Evolutionary conservation across 2,113 vertebrate genomes (phyloP), one percentile per base, ranked within the genome.

Genomic region (Daubentonia madagascariensis): DNA sequence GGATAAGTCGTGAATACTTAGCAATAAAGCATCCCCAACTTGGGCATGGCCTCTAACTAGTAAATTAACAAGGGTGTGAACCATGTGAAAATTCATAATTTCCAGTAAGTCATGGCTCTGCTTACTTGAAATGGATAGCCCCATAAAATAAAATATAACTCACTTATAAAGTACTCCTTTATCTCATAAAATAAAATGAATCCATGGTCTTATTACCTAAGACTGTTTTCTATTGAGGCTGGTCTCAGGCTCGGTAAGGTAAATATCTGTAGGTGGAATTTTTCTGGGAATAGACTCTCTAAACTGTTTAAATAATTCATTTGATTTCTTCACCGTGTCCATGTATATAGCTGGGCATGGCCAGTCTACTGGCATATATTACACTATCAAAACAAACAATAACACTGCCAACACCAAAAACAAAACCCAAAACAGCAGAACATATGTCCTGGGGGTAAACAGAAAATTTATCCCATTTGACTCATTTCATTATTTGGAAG

Each of bases 121-220:
- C n/a, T 92, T 93, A 92, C 81, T 94, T 89, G 23, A 84, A 91
- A 94, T 57, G 84, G 18, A 86, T 57, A 57, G 35, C 50, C 80
- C 76, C 43, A 75, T 91, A 96, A 94, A 96, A 59, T 83, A 93
- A 89, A 97, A 96, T 32, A 83, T 32, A 93, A 25, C 25, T 84
- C 80, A 54, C 28, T 35, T 70, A 28, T 83, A 50, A 9, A 83
- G 25, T 8, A 35, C n/a, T 76, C 20, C 16, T 96, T 94, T 76
- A 28, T 52, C 94, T 97, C 85, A 54, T 37, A 40, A 75, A 78
- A 70, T 76, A 94, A 86, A 73, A 96, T 30, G 37, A 95, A 70
- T 37, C 40, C 81, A 0, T 67, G 25, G 20, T 94, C 84, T 96
- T 11, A 6, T 16, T 94, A 35, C 6, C 84, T 89, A 90, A 78